Evolutionary conservation across 2,113 vertebrate species (phyloP).

Genomic region (Barbus barbus): DNA sequence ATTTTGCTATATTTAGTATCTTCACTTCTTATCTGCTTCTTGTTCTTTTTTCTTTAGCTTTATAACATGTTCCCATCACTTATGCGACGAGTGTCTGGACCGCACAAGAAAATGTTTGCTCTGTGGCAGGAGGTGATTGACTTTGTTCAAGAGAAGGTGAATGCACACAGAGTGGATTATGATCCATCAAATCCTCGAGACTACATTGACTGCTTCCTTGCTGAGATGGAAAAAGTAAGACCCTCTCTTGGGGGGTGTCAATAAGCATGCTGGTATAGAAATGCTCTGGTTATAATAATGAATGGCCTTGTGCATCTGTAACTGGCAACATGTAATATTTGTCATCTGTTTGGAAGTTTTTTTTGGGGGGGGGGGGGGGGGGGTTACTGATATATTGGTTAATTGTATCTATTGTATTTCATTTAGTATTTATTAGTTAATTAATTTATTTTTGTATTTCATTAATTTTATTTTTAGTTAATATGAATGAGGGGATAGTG

Average conservation of each 20-base stretch:
- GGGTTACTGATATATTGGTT: no score
- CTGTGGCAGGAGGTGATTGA: slow-evolving; percentile 34
- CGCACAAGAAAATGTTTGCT: slow-evolving; percentile 68
- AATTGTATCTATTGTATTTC: no score
- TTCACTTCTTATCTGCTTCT: neutral
- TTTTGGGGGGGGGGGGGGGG: no score
- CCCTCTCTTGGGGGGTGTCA: neutral
- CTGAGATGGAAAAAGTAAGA: slow-evolving; percentile 79
- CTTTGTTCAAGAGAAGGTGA: slow-evolving; percentile 62
- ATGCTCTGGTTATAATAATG: neutral
- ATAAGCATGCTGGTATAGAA: no score
- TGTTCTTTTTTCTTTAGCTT: slow-evolving; percentile 64
- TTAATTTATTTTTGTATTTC: no score
- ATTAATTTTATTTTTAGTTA: no score
- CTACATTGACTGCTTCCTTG: slow-evolving; percentile 82
- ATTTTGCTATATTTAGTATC: neutral
- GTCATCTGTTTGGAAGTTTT: no score
- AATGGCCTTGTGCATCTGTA: no score
- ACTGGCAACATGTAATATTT: no score
- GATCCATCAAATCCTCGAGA: slow-evolving; percentile 76
- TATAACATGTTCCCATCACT: slow-evolving; percentile 70
- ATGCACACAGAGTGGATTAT: slow-evolving; percentile 74
- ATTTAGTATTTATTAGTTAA: no score
- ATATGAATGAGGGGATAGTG: no score
- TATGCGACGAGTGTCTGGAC: slow-evolving; percentile 76